Conservation (phyloP, 1,140 invertebrate genomes). For the Tetragnatha versicolor region DNA sequence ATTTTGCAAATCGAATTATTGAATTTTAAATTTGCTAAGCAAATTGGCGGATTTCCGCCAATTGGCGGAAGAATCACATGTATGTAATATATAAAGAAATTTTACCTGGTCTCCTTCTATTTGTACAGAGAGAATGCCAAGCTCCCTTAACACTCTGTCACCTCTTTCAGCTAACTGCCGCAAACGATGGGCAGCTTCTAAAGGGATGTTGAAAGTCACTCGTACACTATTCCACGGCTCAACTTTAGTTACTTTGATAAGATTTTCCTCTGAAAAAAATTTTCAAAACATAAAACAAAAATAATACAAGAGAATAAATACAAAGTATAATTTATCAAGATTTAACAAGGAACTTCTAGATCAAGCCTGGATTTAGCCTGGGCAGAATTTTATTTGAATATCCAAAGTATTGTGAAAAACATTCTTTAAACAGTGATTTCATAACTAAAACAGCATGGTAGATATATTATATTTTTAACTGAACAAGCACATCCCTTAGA, state of each 20-base stretch:
- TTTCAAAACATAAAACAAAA: constrained; percentile 15
- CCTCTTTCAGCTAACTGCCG: constrained; percentile 89
- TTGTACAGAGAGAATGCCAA: constrained; percentile 94
- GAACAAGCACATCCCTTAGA: too few relatives aligned
- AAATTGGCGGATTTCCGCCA: not conserved
- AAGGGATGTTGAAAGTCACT: constrained; percentile 94
- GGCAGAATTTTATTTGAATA: too few relatives aligned
- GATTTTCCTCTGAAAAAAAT: constrained; percentile 65
- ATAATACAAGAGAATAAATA: constrained; percentile 42
- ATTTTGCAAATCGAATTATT: not conserved
- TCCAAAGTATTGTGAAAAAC: too few relatives aligned
- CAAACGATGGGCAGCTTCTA: constrained; percentile 88
- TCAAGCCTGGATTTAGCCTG: too few relatives aligned
- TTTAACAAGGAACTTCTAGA: not conserved
- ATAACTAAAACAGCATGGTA: too few relatives aligned
- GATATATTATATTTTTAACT: too few relatives aligned
- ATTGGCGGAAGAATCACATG: too few relatives aligned
- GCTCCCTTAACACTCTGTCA: constrained; percentile 81
- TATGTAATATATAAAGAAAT: too few relatives aligned
- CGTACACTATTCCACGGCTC: constrained; percentile 98
- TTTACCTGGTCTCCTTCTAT: constrained; percentile 91
- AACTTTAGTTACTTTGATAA: constrained; percentile 79
- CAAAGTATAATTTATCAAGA: not conserved
- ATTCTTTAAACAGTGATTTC: too few relatives aligned
- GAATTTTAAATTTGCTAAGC: not conserved